These are phyloP conservation scores for Macaria notata DNA, from an alignment of 2,888 invertebrate genomes.

Conservation along the genomic window DNA sequence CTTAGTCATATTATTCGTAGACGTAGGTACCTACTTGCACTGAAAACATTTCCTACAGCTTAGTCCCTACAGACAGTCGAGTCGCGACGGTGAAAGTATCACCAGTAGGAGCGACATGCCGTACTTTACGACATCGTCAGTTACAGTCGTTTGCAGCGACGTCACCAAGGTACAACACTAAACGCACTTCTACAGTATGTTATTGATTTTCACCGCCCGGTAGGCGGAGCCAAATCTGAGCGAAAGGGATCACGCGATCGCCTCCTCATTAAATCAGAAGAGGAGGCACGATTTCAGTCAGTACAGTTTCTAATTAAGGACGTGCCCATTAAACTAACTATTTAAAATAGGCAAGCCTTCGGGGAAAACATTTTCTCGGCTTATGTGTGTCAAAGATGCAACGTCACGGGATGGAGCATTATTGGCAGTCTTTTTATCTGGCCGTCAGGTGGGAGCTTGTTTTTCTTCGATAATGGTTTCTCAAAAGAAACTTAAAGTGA, in stretches of 20 bases:
- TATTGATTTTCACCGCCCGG: conserved; percentile 81
- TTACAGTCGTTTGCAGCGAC: conserved; percentile 53
- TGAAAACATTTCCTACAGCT: no score
- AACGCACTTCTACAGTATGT: conserved; percentile 79
- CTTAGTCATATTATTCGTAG: no score
- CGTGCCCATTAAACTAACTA: conserved; percentile 79
- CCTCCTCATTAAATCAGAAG: conserved; percentile 77
- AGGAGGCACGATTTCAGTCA: conserved; percentile 71
- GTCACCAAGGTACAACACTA: conserved; percentile 74
- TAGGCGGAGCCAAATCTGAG: conserved; percentile 77
- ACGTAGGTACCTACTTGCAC: no score
- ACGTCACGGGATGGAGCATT: conserved; percentile 46
- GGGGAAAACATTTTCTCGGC: conserved; percentile 69
- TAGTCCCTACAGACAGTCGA: no score
- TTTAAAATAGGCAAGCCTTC: conserved; percentile 76
- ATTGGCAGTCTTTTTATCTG: conserved; percentile 22
- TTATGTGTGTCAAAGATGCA: conserved; percentile 58
- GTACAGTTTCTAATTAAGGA: conserved; percentile 78
- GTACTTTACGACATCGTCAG: conserved; percentile 41
- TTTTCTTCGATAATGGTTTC: neutral
- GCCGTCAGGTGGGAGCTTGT: conserved; percentile 13
- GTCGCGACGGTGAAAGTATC: no score
- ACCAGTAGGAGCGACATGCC: conserved; percentile 14
- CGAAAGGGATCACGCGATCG: conserved; percentile 79
- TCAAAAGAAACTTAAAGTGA: neutral